Conservation (phyloP, 2,113 vertebrate species). For the Butorides virescens region DNA sequence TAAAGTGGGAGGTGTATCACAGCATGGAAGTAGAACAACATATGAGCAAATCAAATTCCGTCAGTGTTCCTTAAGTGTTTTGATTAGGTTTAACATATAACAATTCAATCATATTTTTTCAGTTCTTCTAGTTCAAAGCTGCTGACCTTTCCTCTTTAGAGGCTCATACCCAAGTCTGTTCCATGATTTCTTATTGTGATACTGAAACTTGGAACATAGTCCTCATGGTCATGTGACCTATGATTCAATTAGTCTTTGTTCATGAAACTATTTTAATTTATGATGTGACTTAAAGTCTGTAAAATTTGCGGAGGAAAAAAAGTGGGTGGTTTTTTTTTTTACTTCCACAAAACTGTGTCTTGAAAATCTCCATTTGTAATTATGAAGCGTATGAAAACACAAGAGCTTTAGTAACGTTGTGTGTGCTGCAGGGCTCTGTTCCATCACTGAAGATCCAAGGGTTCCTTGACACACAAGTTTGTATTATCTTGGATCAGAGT, state of each 20-base stretch:
- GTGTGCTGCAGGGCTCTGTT: neutral
- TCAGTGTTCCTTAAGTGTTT: neutral
- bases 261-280: neutral
- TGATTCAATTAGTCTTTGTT: neutral
- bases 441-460: slow-evolving; percentile 12
- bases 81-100: neutral
- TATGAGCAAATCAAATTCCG: neutral
- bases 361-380: neutral
- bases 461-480: neutral
- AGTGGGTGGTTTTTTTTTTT: neutral
- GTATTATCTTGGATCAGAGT: neutral
- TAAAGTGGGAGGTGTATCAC: neutral
- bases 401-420: neutral
- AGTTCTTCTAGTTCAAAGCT: neutral
- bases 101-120: neutral
- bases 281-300: neutral
- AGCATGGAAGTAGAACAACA: neutral
- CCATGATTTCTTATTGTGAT: neutral
- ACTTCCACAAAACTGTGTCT: neutral
- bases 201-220: fast-evolving
- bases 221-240: neutral
- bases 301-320: neutral
- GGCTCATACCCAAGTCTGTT: neutral
- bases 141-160: neutral
- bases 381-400: neutral